Base-by-base conservation (phyloP, 2,888 invertebrate species). In the Nemoura dubitans region DNA sequence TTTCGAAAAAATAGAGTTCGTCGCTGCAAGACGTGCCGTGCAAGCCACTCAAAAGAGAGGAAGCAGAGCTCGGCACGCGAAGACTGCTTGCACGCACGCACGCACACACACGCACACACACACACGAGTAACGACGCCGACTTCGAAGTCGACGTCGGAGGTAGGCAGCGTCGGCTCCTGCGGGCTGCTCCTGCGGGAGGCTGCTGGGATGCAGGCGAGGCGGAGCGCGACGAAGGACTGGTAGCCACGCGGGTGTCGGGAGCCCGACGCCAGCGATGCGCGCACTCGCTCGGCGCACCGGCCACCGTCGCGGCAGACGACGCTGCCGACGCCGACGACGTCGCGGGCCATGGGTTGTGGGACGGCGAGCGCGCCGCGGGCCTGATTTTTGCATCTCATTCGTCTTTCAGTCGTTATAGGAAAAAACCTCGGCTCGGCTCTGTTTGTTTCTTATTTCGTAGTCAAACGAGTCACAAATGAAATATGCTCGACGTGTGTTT, bases 21-120 rank as follows among this genome's bases (percentile, higher is more conserved):
- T 81, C 29, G 43, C 43, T 29, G 42, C 16, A 10, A 43, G 81
- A n/a, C 76, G 76, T 21, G 10, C 59, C 59, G 59, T 21, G 10
- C 16, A 2, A 59, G 14, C 59, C 59, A 59, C 16, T 59, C 59
- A 59, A 59, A n/a, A 21, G 59, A 59, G 59, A 59, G 59, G 59
- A 59, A 59, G 26, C 42, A 6, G 26, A 7, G 42, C 76, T 7
- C 25, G 84, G 36, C 21, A 25, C 42, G 42, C 36, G n/a, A 25
- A 21, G 10, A 16, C 26, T 16, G 81, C n/a, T n/a, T 36, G 81
- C 81, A 59, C 59, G n/a, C 36, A 78, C 36, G 76, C 28, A 76
- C 77, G 30, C 86, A 77, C 78, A 29, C 25, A 28, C 36, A 28
- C 36, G 81, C 36, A 86, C 28, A 76, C 77, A 76, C 86, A 77